phyloP scores from a whole-genome alignment of 2,113 vertebrate genomes.

The Rhinoderma darwinii region DNA sequence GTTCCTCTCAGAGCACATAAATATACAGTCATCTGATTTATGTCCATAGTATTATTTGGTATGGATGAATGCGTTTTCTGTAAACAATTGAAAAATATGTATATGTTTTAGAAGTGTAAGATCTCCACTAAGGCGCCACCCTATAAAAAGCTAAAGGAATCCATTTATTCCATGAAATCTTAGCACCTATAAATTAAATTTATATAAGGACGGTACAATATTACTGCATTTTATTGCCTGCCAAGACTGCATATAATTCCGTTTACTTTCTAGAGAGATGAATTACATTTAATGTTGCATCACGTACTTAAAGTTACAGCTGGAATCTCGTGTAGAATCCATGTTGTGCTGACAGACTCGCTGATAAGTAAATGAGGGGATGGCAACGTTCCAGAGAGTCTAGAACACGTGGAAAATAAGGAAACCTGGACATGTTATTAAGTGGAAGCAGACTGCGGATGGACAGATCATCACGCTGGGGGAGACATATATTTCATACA shows the following conservation, averaged over 20 bases:
- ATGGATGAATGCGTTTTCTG: not conserved
- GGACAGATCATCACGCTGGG: not conserved
- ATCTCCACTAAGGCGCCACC: not conserved
- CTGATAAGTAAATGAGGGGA: slow-evolving; percentile 17
- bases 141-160: not conserved
- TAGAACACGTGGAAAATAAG: not conserved
- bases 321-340: not conserved
- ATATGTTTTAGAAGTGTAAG: not conserved
- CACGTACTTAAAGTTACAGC: not conserved
- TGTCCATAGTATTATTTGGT: not conserved
- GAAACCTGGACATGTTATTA: slow-evolving; percentile 12
- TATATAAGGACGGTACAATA: not conserved
- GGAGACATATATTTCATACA: not conserved
- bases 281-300: not conserved
- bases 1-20: not conserved
- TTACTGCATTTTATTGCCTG: not conserved
- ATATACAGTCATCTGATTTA: not conserved
- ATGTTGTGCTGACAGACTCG: not conserved
- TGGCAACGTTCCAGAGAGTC: not conserved
- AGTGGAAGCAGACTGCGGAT: slow-evolving; percentile 20
- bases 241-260: not conserved
- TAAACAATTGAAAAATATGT: not conserved
- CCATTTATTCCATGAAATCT: not conserved
- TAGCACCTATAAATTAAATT: not conserved
- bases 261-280: not conserved